Conservation (phyloP, 2,888 invertebrate species). For the Pocota personata region DNA sequence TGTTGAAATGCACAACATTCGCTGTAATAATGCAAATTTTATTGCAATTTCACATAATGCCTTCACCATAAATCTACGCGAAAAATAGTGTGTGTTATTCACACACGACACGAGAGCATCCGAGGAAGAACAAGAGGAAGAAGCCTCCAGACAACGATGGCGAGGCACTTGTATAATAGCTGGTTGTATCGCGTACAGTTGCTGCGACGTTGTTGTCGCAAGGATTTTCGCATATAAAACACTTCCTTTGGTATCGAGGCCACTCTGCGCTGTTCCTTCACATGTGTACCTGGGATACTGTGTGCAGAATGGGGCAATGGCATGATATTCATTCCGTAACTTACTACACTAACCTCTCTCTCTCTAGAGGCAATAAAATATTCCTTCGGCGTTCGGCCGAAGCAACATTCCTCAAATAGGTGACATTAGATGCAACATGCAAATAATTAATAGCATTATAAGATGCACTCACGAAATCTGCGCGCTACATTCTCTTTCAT, state of each 20-base stretch:
- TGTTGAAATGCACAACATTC: slow-evolving; percentile 72
- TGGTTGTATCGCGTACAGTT: slow-evolving; percentile 35
- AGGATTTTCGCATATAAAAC: slow-evolving; percentile 70
- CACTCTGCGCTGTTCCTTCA: slow-evolving; percentile 24
- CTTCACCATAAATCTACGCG: slow-evolving; percentile 69
- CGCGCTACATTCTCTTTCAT: slow-evolving; percentile 77
- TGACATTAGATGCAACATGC: slow-evolving; percentile 82
- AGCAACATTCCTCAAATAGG: slow-evolving; percentile 74
- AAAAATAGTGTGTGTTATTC: slow-evolving; percentile 73
- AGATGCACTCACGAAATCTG: slow-evolving; percentile 83
- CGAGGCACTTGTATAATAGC: slow-evolving; percentile 9
- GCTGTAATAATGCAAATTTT: slow-evolving; percentile 73
- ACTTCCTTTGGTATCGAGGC: slow-evolving; percentile 61
- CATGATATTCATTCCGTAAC: slow-evolving; percentile 64
- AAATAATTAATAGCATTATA: slow-evolving; percentile 83
- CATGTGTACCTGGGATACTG: neutral
- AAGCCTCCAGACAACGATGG: slow-evolving; percentile 38
- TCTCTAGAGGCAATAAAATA: slow-evolving; percentile 27
- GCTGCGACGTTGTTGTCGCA: slow-evolving; percentile 60
- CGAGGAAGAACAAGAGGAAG: slow-evolving; percentile 5
- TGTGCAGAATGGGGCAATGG: slow-evolving; percentile 53
- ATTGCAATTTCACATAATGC: slow-evolving; percentile 72
- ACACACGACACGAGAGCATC: slow-evolving; percentile 67
- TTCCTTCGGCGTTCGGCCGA: slow-evolving; percentile 54
- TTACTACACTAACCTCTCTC: neutral